Evolutionary conservation across 1,140 invertebrate species (phyloP), one percentile per base, ranked within the genome.

Genomic region (Berghia stephanieae): DNA sequence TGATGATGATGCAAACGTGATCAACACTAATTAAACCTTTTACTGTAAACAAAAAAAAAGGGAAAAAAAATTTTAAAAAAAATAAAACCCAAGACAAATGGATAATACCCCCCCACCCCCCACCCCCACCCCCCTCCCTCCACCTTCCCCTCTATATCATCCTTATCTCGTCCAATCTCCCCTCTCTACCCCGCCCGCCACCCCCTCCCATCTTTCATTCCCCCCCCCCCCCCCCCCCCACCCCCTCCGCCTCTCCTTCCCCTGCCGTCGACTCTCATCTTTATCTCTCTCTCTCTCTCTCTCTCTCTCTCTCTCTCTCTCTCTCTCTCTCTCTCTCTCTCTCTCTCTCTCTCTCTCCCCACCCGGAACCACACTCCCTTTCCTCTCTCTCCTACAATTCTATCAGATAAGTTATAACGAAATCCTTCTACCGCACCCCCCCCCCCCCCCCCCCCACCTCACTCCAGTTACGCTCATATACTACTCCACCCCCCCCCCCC

Each of bases 271-370:
- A 10, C 27, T 27, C 27, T 27, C 27, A 13, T 63, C 60, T 31
- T 63, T 27, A 10, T 63, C 27, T 69, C 66, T 27, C 27, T 40
- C 66, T 69, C 66, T 40, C 18, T 69, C 66, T 69, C 10, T 38
- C 66, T 42, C 6, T 38, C 66, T 69, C 66, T 40, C 38, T 27
- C 18, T 69, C 66, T 40, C 18, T 69, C 66, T 69, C 18, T 40
- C 66, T 69, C 18, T 40, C 38, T 40, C 66, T 69, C 66, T 40
- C 66, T 69, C 66, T 69, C 18, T 27, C 66, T 69, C 18, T 40
- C 27, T 69, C 67, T 63, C 60, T 31, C 36, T 69, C 36, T 10
- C 36, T 27, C 27, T 38, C 13, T 38, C 38, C 27, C 27, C n/a
- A n/a, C n/a, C n/a, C n/a, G n/a, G n/a, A n/a, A n/a, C n/a, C n/a